Conservation (phyloP, 1,140 invertebrate genomes). For the Neocloeon triangulifer region DNA sequence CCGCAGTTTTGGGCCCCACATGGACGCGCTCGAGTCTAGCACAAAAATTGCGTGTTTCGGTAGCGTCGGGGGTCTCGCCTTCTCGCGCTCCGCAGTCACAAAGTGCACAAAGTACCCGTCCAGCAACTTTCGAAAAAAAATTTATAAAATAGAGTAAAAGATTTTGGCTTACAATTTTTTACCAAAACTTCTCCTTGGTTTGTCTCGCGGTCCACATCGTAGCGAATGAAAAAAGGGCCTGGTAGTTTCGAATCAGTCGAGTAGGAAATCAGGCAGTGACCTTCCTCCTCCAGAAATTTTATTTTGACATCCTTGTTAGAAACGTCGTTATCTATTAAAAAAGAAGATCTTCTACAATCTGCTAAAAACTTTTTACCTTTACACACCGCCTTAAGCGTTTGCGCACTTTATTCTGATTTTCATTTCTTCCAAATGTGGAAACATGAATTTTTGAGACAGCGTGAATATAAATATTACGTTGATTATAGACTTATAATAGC, state of each 20-base stretch:
- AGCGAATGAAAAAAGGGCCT: conserved; percentile 36
- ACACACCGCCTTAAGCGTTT: too few relatives aligned
- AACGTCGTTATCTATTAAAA: background rate
- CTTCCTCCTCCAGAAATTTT: background rate
- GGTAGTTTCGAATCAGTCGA: conserved; percentile 23
- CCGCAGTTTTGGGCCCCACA: conserved; percentile 34
- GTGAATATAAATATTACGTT: too few relatives aligned
- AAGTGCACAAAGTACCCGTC: conserved; percentile 60
- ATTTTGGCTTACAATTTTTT: background rate
- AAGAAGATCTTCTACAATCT: too few relatives aligned
- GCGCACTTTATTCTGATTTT: too few relatives aligned
- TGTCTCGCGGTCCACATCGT: conserved; percentile 28
- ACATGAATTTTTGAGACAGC: too few relatives aligned
- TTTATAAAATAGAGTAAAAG: background rate
- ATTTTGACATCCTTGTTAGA: background rate
- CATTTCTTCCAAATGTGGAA: too few relatives aligned
- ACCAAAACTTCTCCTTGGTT: conserved; percentile 30
- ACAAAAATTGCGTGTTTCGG: conserved; percentile 47
- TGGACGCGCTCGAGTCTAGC: conserved; percentile 44
- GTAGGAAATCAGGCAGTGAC: conserved; percentile 21
- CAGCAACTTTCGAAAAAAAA: conserved; percentile 25
- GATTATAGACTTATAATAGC: too few relatives aligned
- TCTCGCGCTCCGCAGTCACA: conserved; percentile 31
- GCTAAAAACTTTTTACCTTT: too few relatives aligned
- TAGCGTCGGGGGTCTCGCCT: conserved; percentile 24